Base-by-base conservation (phyloP, 2,888 invertebrate genomes). In the Mythimna impura region DNA sequence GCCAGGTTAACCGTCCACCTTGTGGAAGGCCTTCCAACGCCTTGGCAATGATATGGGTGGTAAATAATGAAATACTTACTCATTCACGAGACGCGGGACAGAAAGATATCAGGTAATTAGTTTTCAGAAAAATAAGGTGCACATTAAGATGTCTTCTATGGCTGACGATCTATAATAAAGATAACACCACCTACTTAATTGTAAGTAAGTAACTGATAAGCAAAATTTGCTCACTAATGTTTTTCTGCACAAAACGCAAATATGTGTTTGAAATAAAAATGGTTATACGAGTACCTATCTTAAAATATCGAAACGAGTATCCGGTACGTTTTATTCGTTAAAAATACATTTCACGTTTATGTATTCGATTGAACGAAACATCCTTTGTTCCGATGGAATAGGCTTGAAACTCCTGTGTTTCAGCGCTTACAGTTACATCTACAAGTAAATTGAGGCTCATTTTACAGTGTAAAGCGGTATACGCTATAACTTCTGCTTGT, bases 221-320 rank as follows among this genome's bases (percentile, higher is more conserved):
- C 58, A 43, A 55, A 73, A 67, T 73, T 73, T 79, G 54, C 5
- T 43, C 25, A 40, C n/a, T 61, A 40, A 30, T 67, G 50, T 52
- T 73, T 74, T 67, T 57, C 43, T 64, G 1, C n/a, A 34, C 14
- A 55, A 58, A 30, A 79, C 63, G 55, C 47, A 73, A 55, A 66
- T 55, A 7, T 36, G 30, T 55, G 47, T 78, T 52, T 30, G 12
- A 30, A 66, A 57, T 54, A 17, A 47, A 55, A 52, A 25, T n/a
- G 1, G 1, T 61, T 61, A 66, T n/a, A n/a, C n/a, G n/a, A n/a
- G n/a, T n/a, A n/a, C n/a, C n/a, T 72, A 76, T 78, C 36, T 30
- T 77, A 61, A 71, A 64, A 76, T 65, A 50, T 65, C 22, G 12
- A 25, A 55, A 50, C 14, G 25, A 25, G 62, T 7, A 34, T 77